These are phyloP conservation scores for Telenomus remus DNA, from an alignment of 1,140 invertebrate species.

Conservation along the genomic window DNA sequence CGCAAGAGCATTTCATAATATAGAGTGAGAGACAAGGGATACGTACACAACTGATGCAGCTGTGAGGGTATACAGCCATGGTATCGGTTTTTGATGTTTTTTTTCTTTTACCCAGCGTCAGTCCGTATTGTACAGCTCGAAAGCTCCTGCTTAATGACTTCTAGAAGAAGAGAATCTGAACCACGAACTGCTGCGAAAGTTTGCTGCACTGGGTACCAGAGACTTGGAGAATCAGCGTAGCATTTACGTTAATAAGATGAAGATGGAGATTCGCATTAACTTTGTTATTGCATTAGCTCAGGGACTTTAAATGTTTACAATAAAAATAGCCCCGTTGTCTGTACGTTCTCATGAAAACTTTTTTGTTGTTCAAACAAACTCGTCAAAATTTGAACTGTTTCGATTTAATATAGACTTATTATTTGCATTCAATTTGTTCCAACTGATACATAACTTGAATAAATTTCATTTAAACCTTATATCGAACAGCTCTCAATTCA, in stretches of 20 bases:
- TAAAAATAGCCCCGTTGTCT: conserved; percentile 17
- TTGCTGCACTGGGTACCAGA: conserved; percentile 18
- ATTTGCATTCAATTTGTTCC: background rate
- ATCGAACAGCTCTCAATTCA: too few species aligned
- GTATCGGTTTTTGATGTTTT: conserved; percentile 30
- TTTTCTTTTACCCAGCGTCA: conserved; percentile 27
- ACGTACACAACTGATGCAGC: conserved; percentile 15
- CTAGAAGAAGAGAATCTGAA: conserved; percentile 37
- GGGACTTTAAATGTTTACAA: conserved; percentile 37
- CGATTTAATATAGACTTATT: background rate
- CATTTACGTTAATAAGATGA: conserved; percentile 48
- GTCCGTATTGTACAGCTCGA: conserved; percentile 35
- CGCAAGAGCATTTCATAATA: conserved; percentile 13
- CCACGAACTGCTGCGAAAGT: conserved; percentile 42
- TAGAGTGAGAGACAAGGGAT: conserved; percentile 1
- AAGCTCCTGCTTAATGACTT: conserved; percentile 45
- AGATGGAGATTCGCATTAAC: conserved; percentile 41
- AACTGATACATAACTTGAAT: background rate
- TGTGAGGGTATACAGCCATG: conserved; percentile 24
- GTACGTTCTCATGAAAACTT: background rate
- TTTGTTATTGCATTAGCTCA: conserved; percentile 51
- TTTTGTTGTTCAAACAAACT: too few species aligned
- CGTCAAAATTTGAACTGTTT: too few species aligned
- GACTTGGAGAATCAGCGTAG: conserved; percentile 36
- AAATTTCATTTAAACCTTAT: too few species aligned